Evolutionary conservation across 2,888 invertebrate genomes (phyloP), one percentile per base, ranked within the genome.

Genomic region (Mesorhabditis belari): DNA sequence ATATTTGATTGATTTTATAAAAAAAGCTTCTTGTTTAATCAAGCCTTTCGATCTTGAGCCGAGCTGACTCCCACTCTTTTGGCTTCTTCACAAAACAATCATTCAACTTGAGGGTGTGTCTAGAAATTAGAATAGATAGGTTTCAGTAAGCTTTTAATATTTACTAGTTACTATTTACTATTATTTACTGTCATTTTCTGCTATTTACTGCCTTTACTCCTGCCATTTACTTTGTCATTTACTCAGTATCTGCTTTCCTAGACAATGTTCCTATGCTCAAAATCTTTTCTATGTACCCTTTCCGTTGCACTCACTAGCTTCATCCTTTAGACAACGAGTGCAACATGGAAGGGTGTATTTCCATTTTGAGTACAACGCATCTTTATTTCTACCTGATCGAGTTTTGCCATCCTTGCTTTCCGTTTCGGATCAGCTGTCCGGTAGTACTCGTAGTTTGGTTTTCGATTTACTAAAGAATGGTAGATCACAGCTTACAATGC

Each of bases 101-200:
- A 82, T 92, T 92, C 59, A 92, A 83, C 66, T 89, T 89, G 50
- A 92, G 84, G 83, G 92, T 92, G 81, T 92, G 92, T 60, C 91
- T 85, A 68, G n/a, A 35, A 35, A 35, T n/a, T 35, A 9, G 44
- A n/a, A n/a, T n/a, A n/a, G n/a, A n/a, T n/a, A n/a, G n/a, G n/a
- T n/a, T n/a, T n/a, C n/a, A n/a, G n/a, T n/a, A n/a, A n/a, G n/a
- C n/a, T n/a, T n/a, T n/a, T n/a, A n/a, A n/a, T n/a, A n/a, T n/a
- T n/a, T n/a, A n/a, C n/a, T n/a, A n/a, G n/a, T 91, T 91, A n/a
- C 90, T 90, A 6, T 54, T 91, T 35, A n/a, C 44, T 35, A 1
- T 35, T n/a, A 17, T n/a, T 35, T 2, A 17, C 44, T 35, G 0
- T 35, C 44, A 17, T n/a, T 35, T n/a, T 9, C 44, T 35, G n/a